Evolutionary conservation across 2,113 vertebrate species (phyloP).

Genomic region (Nanorana parkeri): DNA sequence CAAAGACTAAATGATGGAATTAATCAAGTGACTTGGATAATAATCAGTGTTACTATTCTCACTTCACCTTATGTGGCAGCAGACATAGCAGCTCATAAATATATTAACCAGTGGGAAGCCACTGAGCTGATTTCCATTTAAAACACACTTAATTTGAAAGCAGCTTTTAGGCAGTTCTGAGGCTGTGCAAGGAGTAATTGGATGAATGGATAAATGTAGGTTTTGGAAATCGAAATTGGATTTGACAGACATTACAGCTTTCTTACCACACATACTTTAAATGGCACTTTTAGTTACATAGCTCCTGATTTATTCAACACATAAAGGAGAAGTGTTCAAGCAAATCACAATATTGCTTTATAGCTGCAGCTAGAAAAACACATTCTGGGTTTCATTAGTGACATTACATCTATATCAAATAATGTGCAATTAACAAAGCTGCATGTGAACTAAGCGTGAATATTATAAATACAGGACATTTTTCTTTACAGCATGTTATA

Average conservation of each 20-base stretch:
- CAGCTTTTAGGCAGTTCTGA: background rate
- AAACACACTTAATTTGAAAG: slow-evolving; percentile 43
- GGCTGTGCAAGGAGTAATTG: slow-evolving; percentile 31
- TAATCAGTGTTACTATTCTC: slow-evolving; percentile 45
- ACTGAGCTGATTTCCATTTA: slow-evolving; percentile 2
- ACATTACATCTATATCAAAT: too few relatives aligned
- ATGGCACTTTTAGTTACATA: background rate
- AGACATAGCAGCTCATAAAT: slow-evolving; percentile 21
- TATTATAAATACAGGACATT: too few relatives aligned
- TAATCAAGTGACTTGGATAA: slow-evolving; percentile 34
- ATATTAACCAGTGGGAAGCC: background rate
- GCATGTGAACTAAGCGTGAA: too few relatives aligned
- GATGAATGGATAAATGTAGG: slow-evolving; percentile 44
- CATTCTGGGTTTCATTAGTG: too few relatives aligned
- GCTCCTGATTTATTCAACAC: background rate
- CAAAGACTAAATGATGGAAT: slow-evolving; percentile 17
- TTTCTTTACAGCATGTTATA: too few relatives aligned
- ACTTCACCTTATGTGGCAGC: slow-evolving; percentile 27
- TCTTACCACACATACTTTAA: slow-evolving; percentile 14
- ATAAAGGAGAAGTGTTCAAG: background rate
- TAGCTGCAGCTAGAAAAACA: too few relatives aligned
- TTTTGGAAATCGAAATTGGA: slow-evolving; percentile 50
- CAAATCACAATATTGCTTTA: background rate
- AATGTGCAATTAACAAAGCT: too few relatives aligned
- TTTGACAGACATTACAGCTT: slow-evolving; percentile 17